Base-by-base conservation (phyloP, 2,888 invertebrate genomes). In the Scelioninae gen. 1 region DNA sequence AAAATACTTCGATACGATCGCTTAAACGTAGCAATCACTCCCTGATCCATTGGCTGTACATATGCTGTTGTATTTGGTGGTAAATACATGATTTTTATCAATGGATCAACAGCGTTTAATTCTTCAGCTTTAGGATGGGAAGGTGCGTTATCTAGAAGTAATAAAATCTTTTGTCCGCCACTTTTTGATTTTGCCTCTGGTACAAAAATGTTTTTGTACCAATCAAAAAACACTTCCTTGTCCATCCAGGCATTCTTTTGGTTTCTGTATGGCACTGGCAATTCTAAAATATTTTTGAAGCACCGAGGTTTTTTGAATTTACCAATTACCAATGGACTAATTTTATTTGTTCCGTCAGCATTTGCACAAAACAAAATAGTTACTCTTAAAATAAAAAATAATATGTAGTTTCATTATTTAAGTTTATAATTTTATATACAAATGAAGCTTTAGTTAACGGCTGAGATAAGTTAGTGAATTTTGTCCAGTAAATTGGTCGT, bases 181-280 rank as follows among this genome's bases (percentile, higher is more conserved):
- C 66, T 34, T 51, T 60, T 66, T 71, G 58, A 31, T 75, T 84
- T 86, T 34, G 83, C 84, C 43, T 63, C 71, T 32, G 85, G 80
- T 51, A 87, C 77, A 72, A 87, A 88, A 2, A 29, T 43, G 1
- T 62, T 34, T 45, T 15, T 72, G 32, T 84, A 88, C 87, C 88
- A 88, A 10, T 82, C 65, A 10, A 13, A 40, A 49, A 87, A 87
- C 43, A 87, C 80, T 13, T 32, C 51, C 15, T 43, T 40, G 62
- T 83, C 84, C 88, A 90, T 89, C 88, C 88, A 89, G 1, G 88
- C 88, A 43, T 43, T 88, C 32, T 68, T 66, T 49, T 87, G 87
- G 8, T 43, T 29, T 74, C 75, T 74, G 49, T 87, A 87, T 10
- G 63, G 31, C 5, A 88, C 76, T 31, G 86, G 86, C 29, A 87